Conservation (phyloP, 2,888 invertebrate species). For the Cylindroiulus punctatus region DNA sequence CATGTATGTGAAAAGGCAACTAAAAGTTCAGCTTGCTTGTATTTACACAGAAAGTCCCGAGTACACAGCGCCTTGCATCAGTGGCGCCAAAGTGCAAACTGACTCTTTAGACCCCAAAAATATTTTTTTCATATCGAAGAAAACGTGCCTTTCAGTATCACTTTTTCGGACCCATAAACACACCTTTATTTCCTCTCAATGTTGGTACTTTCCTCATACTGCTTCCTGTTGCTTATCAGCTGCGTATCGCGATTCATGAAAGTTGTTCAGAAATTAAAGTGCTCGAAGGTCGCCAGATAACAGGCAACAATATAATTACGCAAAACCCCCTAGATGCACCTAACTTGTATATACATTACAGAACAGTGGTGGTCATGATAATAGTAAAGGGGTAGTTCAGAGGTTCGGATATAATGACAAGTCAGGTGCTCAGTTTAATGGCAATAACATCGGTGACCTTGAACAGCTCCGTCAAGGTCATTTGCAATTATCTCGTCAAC, state of each 20-base stretch:
- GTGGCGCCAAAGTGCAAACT: neutral
- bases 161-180: neutral
- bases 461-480: too few species aligned
- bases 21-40: neutral
- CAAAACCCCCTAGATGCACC: too few species aligned
- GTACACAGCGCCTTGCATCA: neutral
- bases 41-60: neutral
- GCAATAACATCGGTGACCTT: too few species aligned
- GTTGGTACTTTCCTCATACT: neutral
- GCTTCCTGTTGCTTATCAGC: slow-evolving; percentile 24
- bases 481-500: too few species aligned
- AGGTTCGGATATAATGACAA: too few species aligned
- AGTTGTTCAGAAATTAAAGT: slow-evolving; percentile 3
- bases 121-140: neutral
- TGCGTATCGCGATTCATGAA: neutral
- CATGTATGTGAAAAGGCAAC: neutral
- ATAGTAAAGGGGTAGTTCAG: too few species aligned
- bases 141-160: neutral
- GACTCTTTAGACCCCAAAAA: neutral
- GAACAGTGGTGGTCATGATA: too few species aligned
- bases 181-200: slow-evolving; percentile 17
- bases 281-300: neutral
- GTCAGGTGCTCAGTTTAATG: too few species aligned
- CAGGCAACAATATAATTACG: neutral
- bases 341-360: too few species aligned